phyloP scores from a whole-genome alignment of 2,797 vertebrate species.

The Oryzias sinensis region DNA sequence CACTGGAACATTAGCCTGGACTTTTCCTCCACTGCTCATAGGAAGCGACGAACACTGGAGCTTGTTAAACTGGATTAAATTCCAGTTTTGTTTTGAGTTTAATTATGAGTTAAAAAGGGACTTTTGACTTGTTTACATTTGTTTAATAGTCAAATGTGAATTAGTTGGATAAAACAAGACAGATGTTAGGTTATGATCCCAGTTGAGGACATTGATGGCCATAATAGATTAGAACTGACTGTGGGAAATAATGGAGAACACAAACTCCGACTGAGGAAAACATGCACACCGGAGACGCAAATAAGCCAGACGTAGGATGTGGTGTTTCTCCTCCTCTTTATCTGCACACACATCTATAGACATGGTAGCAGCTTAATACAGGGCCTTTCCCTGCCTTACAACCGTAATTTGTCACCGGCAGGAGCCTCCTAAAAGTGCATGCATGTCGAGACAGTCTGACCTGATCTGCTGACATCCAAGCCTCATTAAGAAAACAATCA shows the following conservation, averaged over 20 bases:
- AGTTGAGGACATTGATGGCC: conserved; percentile 37
- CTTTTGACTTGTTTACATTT: conserved; percentile 25
- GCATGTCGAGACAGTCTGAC: conserved; percentile 29
- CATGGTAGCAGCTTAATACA: conserved; percentile 48
- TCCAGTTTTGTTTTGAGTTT: conserved; percentile 7
- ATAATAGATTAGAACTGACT: conserved; percentile 54
- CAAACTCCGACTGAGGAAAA: conserved; percentile 16
- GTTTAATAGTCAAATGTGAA: conserved; percentile 32
- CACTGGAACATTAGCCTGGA: no score
- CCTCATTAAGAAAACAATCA: conserved; percentile 68
- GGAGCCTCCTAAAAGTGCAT: conserved; percentile 39
- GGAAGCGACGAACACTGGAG: no score
- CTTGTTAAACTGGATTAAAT: background rate
- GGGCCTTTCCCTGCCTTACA: conserved; percentile 48
- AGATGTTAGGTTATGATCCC: conserved; percentile 38
- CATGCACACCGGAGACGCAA: conserved; percentile 33
- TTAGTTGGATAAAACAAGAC: conserved; percentile 34
- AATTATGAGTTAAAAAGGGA: conserved; percentile 7
- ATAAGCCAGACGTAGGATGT: conserved; percentile 49
- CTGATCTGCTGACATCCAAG: conserved; percentile 55
- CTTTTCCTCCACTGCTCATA: no score
- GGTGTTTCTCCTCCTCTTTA: conserved; percentile 55
- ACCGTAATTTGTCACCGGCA: conserved; percentile 72
- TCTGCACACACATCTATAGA: conserved; percentile 41
- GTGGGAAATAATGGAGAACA: conserved; percentile 48